These are phyloP conservation scores for Spodoptera littoralis DNA, from an alignment of 2,888 invertebrate genomes.

Conservation along the genomic window DNA sequence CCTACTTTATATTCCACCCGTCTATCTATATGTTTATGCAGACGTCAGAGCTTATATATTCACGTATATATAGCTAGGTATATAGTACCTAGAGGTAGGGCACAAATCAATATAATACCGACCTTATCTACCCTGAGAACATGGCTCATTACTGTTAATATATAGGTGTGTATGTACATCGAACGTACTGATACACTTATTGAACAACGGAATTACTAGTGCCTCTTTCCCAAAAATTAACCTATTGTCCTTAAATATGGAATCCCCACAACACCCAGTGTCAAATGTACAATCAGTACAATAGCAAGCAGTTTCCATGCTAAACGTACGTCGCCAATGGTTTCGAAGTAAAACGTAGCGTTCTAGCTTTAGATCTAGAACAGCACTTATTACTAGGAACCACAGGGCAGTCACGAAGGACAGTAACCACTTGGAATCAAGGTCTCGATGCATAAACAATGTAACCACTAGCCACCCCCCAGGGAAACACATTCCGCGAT, in stretches of 20 bases:
- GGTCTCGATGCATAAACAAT: conserved; percentile 37
- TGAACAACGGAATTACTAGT: too few relatives aligned
- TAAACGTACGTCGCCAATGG: too few relatives aligned
- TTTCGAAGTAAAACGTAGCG: conserved; percentile 4
- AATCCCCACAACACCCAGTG: too few relatives aligned
- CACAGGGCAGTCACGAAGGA: conserved; percentile 35
- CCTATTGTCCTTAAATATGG: too few relatives aligned
- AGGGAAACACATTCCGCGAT: conserved; percentile 23
- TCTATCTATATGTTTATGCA: conserved; percentile 8
- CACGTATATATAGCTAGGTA: conserved; percentile 14
- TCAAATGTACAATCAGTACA: too few relatives aligned
- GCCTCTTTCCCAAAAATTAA: too few relatives aligned
- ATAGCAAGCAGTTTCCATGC: too few relatives aligned
- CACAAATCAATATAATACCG: conserved; percentile 47
- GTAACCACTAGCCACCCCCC: conserved; percentile 14
- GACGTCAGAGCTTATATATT: conserved; percentile 37
- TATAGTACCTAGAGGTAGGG: conserved; percentile 29
- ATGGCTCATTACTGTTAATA: conserved; percentile 43
- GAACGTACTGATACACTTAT: background rate
- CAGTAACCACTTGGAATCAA: conserved; percentile 25
- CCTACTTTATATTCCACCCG: conserved; percentile 6
- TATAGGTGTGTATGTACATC: conserved; percentile 8
- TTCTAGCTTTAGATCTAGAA: conserved; percentile 27
- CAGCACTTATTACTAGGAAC: conserved; percentile 16
- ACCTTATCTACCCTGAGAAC: conserved; percentile 26